These are phyloP conservation scores for Gasteruption jaculator DNA, from an alignment of 2,888 invertebrate species.

Conservation along the genomic window DNA sequence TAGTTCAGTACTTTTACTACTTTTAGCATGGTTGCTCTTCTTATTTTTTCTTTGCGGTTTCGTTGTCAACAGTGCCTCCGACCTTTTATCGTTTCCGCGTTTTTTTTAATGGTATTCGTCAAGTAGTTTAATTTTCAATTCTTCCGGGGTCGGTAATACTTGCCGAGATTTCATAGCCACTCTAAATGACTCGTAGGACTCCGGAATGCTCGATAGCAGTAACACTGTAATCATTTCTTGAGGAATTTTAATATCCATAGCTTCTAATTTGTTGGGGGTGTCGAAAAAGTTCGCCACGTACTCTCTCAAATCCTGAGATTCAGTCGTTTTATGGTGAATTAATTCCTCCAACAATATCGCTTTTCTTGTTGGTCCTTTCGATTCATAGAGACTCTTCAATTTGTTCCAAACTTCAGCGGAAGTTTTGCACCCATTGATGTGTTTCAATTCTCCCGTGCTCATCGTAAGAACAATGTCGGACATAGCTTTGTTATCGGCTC, in stretches of 20 bases:
- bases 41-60: conserved; percentile 3
- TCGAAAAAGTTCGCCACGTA: conserved; percentile 14
- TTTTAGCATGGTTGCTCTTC: background rate
- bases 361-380: conserved; percentile 14
- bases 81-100: background rate
- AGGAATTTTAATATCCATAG: conserved; percentile 13
- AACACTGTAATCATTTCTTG: conserved; percentile 12
- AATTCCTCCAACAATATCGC: conserved; percentile 13
- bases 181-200: conserved; percentile 12
- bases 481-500: background rate
- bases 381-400: conserved; percentile 12
- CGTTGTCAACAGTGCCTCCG: conserved; percentile 2
- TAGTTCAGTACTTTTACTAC: background rate
- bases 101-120: conserved; percentile 6
- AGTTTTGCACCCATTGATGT: background rate
- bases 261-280: conserved; percentile 13
- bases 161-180: conserved; percentile 11
- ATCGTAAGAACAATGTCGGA: too few relatives aligned
- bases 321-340: conserved; percentile 12
- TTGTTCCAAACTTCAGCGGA: conserved; percentile 6
- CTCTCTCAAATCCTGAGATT: conserved; percentile 14
- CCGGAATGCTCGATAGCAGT: conserved; percentile 11
- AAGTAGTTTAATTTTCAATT: conserved; percentile 3
- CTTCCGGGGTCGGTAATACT: conserved; percentile 4
- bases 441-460: conserved; percentile 1